A percentile compares a stretch with the other conserved stretches of the same genome.
phyloP scores from a whole-genome alignment of 2,113 vertebrate species.

The Brachionichthys hirsutus region DNA sequence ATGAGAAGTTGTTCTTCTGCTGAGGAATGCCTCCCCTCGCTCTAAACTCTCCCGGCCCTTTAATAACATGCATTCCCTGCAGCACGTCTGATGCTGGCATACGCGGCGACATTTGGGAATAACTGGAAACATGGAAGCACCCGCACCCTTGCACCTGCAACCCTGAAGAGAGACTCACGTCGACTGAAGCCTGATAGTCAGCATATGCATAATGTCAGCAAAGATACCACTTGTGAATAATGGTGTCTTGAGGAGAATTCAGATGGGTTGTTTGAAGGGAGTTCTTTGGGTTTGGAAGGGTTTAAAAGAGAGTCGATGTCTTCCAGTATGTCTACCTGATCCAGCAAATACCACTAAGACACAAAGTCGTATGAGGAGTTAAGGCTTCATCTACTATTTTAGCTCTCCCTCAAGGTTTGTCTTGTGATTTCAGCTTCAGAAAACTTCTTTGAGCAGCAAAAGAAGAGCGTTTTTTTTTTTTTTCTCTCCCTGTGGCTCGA shows the following conservation, averaged over 20 bases:
- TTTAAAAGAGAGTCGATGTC: conserved; percentile 41
- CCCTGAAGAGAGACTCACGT: conserved; percentile 20
- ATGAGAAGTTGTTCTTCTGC: conserved; percentile 41
- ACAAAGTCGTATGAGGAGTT: conserved; percentile 49
- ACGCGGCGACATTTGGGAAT: conserved; percentile 40
- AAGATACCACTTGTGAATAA: conserved; percentile 40
- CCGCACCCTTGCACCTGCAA: conserved; percentile 4
- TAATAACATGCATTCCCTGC: conserved; percentile 38
- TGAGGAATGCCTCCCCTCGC: conserved; percentile 33
- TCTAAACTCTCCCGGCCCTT: conserved; percentile 36
- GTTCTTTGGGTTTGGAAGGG: conserved; percentile 34
- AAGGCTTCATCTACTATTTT: conserved; percentile 56
- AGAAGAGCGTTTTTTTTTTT: conserved; percentile 46
- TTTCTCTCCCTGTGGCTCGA: conserved; percentile 50
- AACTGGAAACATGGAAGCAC: conserved; percentile 46
- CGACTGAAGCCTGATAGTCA: not conserved
- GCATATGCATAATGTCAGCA: conserved; percentile 14
- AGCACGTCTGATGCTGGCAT: conserved; percentile 33
- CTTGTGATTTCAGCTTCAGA: conserved; percentile 54
- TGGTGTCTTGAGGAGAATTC: not conserved
- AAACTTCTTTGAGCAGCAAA: conserved; percentile 59
- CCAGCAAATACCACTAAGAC: conserved; percentile 61
- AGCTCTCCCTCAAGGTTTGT: conserved; percentile 36
- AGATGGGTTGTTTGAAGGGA: not conserved
- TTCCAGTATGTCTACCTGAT: conserved; percentile 32